Evolutionary conservation across 2,113 vertebrate species (phyloP), one percentile per base, ranked within the genome.

Genomic region (Apus apus): DNA sequence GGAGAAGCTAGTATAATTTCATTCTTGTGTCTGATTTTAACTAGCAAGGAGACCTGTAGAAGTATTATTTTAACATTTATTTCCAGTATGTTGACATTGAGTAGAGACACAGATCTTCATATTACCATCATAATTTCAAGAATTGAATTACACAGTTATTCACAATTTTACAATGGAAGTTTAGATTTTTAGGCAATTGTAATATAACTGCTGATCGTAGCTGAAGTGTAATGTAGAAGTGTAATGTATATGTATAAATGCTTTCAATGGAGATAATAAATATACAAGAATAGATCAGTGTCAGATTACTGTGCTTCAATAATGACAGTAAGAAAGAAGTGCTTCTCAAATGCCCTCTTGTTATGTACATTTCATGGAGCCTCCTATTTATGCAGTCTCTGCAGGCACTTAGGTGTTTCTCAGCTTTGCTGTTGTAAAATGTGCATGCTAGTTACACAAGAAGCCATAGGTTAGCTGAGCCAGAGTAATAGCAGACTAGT

Each of bases 1-100:
- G 58, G 74, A 74, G 94, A 89, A 91, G 7, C 26, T 70, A 58
- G 5, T 53, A 48, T 48, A 84, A 74, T 21, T 87, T 57, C 85
- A 58, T 93, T 94, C 22, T 96, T 93, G 5, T 46, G 64, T 95
- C 51, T 94, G 29, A 91, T 38, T 96, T 66, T 66, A 75, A n/a
- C 32, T 61, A 80, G 30, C 54, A 19, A 85, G 38, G 64, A 93
- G 78, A 88, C 36, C 26, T 26, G 9, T 66, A 53, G 61, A 90
- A 85, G 21, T 86, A 53, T 48, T 64, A 61, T 57, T 85, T 50
- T 94, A 86, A 51, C 14, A 8, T 57, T 58, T 90, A 4, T 86
- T 97, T 94, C 32, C 75, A 70, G 58, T 77, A 38, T 58, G 66
- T 85, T 93, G 45, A 11, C 36, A 43, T 73, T 86, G 56, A 89